A percentile compares a stretch with the other conserved stretches of the same genome.
phyloP scores from a whole-genome alignment of 2,888 invertebrate genomes.

The Ganaspis brasiliensis region DNA sequence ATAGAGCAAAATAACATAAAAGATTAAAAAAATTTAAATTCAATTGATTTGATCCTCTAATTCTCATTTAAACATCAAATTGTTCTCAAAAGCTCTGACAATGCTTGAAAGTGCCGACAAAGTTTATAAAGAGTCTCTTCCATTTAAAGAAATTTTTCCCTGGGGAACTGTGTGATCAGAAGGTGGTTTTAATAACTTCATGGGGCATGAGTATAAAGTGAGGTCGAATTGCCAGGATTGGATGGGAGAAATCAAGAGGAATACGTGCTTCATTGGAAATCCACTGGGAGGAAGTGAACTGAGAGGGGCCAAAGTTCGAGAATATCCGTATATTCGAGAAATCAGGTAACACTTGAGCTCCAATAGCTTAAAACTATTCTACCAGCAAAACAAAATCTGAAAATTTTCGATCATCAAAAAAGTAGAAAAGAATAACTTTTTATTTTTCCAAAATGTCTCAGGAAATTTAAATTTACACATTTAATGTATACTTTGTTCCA shows the following conservation, averaged over 20 bases:
- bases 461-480: too few relatives aligned
- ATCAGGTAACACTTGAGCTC: conserved; percentile 10
- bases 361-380: conserved; percentile 12
- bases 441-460: too few relatives aligned
- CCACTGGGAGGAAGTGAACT: conserved; percentile 27
- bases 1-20: too few relatives aligned
- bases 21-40: too few relatives aligned
- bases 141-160: background rate
- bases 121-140: background rate
- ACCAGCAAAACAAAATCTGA: conserved; percentile 10
- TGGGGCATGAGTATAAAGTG: background rate
- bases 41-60: too few relatives aligned
- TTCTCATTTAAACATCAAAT: too few relatives aligned
- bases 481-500: too few relatives aligned
- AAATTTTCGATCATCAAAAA: background rate
- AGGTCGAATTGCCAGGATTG: background rate
- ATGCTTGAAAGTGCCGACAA: background rate
- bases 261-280: conserved; percentile 30
- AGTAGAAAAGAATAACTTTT: too few relatives aligned
- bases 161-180: background rate
- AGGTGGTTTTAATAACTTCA: conserved; percentile 23
- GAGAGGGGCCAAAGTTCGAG: conserved; percentile 33
- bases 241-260: conserved; percentile 31
- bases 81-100: background rate
- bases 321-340: conserved; percentile 23